phyloP scores from a whole-genome alignment of 2,797 vertebrate genomes.

The Vireo griseus region DNA sequence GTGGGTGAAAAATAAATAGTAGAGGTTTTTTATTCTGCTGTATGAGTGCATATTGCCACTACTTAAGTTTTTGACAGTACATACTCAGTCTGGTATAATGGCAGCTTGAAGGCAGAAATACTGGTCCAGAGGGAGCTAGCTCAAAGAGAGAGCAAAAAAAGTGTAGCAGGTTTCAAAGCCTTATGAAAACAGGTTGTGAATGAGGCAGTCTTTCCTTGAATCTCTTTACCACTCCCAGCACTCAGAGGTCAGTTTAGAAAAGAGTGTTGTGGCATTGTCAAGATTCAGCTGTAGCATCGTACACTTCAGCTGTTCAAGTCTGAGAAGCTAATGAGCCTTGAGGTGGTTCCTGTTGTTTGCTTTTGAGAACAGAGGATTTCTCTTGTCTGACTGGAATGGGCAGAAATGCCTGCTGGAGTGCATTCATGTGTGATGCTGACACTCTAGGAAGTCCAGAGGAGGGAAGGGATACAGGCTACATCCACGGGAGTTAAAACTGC shows the following conservation, averaged over 20 bases:
- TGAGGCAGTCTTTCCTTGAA: not conserved
- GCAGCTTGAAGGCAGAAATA: not conserved
- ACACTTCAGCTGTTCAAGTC: not conserved
- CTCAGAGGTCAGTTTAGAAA: not conserved
- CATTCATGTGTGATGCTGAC: not conserved
- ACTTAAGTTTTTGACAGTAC: not conserved
- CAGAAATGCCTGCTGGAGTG: slow-evolving; percentile 19
- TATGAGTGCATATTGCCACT: not conserved
- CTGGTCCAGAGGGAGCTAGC: not conserved
- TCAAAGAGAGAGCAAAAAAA: not conserved
- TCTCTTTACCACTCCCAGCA: not conserved
- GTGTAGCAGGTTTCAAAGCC: not conserved
- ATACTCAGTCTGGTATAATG: not conserved
- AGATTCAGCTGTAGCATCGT: not conserved
- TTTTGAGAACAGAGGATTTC: not conserved
- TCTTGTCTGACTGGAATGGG: not conserved
- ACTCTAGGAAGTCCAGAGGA: not conserved
- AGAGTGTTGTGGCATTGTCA: not conserved
- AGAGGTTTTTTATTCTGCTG: not conserved
- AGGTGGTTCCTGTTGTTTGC: slow-evolving; percentile 18
- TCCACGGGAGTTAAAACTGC: not conserved
- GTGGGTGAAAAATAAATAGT: not conserved
- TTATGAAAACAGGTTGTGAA: not conserved
- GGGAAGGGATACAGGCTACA: not conserved
- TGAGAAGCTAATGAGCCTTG: slow-evolving; percentile 18